Evolutionary conservation across 2,888 invertebrate species (phyloP), one percentile per base, ranked within the genome.

Genomic region (Tillus elongatus): DNA sequence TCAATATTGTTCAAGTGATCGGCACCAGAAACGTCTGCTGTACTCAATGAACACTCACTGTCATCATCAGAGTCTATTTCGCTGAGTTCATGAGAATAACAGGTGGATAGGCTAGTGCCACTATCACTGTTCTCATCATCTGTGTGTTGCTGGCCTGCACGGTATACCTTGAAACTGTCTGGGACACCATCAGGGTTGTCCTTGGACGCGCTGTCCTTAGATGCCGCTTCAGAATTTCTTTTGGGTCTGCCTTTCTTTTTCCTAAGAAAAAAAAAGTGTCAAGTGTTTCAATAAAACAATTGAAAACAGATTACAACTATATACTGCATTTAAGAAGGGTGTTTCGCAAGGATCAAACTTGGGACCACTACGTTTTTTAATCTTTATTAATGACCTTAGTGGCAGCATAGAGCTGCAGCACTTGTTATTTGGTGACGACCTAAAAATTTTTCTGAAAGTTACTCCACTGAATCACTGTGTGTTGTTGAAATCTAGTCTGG

Each of bases 91-190:
- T 58, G 63, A 2, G 66, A 66, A 39, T 67, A 68, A 46, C 70
- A 69, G 8, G 66, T 68, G 2, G 68, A 68, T 33, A 70, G 54
- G 36, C 67, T 67, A 11, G 65, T 64, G 15, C 60, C 63, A 36
- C 61, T 60, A 42, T 65, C 64, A 36, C 60, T 61, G 41, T 63
- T 57, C 27, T 67, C 65, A 9, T 64, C 64, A 15, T 56, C 54
- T 6, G 9, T 29, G 3, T 57, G 58, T 39, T 60, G 61, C 28
- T 56, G 50, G 8, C 58, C 70, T 1, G 67, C 69, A 9, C 72
- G 61, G 50, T 73, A 73, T 9, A 71, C 68, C 3, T 69, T 67
- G 58, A 73, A 73, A 51, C 72, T 73, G 43, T 72, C 72, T 2
- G 73, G 64, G 9, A 66, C 58, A 31, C 46, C 34, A 10, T 63